Conservation (phyloP, 2,797 vertebrate genomes). For the Halcyon badia region DNA sequence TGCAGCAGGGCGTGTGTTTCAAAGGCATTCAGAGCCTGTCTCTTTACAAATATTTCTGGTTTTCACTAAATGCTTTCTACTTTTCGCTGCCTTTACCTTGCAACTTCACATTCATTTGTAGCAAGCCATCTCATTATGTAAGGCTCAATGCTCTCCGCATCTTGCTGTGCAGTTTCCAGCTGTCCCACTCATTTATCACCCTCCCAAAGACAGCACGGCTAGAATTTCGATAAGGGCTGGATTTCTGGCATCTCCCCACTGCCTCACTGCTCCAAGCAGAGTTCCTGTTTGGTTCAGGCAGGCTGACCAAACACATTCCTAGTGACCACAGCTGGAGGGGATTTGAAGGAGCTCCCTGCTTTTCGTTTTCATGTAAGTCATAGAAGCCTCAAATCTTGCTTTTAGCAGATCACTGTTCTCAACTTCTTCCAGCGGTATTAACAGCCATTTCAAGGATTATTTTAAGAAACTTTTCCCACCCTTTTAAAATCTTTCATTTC, state of each 20-base stretch:
- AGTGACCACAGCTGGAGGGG: not conserved
- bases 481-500: not conserved
- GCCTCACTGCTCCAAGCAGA: not conserved
- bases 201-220: not conserved
- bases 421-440: not conserved
- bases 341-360: not conserved
- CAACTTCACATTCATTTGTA: not conserved
- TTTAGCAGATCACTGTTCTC: not conserved
- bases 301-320: constrained; percentile 26
- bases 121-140: not conserved
- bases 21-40: not conserved
- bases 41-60: not conserved
- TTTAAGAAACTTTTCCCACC: not conserved
- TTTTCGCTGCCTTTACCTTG: not conserved
- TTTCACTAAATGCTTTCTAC: not conserved
- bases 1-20: not conserved
- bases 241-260: not conserved
- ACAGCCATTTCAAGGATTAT: not conserved
- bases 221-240: not conserved
- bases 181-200: not conserved
- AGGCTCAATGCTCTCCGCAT: not conserved
- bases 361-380: not conserved
- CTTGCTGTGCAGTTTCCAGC: not conserved
- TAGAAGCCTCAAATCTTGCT: not conserved
- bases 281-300: not conserved